Conservation (phyloP, 2,113 vertebrate species). For the Pangasianodon gigas region DNA sequence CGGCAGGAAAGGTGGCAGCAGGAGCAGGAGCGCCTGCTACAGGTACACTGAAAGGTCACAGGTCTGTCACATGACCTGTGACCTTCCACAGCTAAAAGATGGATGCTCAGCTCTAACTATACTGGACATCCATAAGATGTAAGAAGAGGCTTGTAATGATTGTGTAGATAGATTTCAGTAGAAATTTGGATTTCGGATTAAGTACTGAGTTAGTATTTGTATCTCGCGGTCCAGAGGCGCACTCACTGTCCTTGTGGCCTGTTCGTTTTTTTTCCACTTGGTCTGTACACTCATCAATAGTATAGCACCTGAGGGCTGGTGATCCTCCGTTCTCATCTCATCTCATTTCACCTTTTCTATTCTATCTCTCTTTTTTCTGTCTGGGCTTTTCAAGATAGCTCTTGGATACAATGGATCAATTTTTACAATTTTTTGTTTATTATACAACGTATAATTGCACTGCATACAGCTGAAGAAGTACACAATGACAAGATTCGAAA, state of each 20-base stretch:
- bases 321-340: constrained; percentile 7
- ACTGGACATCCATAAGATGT: constrained; percentile 1
- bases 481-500: background rate
- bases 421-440: background rate
- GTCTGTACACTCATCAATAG: background rate
- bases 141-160: background rate
- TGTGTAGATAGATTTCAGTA: background rate
- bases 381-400: background rate
- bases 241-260: background rate
- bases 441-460: background rate
- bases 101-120: background rate
- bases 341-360: background rate
- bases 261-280: background rate
- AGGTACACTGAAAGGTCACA: constrained; percentile 75
- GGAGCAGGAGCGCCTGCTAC: constrained; percentile 93
- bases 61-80: constrained; percentile 43
- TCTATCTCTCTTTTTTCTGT: background rate
- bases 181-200: background rate
- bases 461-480: background rate
- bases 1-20: constrained; percentile 95
- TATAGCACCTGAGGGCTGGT: background rate
- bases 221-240: background rate
- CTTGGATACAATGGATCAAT: too few relatives aligned
- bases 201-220: background rate
- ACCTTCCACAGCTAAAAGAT: background rate